A percentile compares a stretch with the other conserved stretches of the same genome.
Evolutionary conservation across 1,140 invertebrate species (phyloP).

Genomic region (Papilio xuthus): DNA sequence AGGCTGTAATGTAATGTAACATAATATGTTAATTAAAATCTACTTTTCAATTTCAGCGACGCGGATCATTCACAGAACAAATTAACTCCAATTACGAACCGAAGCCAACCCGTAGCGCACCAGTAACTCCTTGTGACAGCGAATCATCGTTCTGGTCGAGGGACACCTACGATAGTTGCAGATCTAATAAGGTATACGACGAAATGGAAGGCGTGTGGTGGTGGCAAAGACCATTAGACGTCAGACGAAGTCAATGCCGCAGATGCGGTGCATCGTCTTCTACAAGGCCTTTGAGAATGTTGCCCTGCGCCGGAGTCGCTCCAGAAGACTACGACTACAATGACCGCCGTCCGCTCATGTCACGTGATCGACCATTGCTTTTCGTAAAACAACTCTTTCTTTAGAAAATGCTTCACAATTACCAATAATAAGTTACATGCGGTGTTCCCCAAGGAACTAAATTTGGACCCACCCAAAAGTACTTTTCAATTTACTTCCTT

Average conservation of each 20-base stretch:
- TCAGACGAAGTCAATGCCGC: slow-evolving; percentile 58
- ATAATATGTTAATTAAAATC: neutral
- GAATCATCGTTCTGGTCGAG: slow-evolving; percentile 64
- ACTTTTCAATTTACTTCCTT: too few relatives aligned
- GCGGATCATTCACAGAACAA: slow-evolving; percentile 68
- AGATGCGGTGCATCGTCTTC: slow-evolving; percentile 65
- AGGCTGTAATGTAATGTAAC: neutral
- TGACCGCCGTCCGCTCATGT: slow-evolving; percentile 53
- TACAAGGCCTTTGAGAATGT: slow-evolving; percentile 65
- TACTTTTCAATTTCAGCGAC: slow-evolving; percentile 58
- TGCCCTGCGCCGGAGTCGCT: slow-evolving; percentile 55
- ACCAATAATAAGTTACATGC: neutral
- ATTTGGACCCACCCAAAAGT: neutral
- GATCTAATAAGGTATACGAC: slow-evolving; percentile 58
- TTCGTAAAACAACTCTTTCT: slow-evolving; percentile 69
- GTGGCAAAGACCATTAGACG: slow-evolving; percentile 67
- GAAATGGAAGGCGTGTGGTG: slow-evolving; percentile 67
- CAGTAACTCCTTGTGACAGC: slow-evolving; percentile 73
- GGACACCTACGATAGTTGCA: slow-evolving; percentile 46
- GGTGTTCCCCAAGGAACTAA: neutral
- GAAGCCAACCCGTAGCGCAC: slow-evolving; percentile 64
- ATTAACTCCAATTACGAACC: slow-evolving; percentile 55
- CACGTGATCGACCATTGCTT: slow-evolving; percentile 67
- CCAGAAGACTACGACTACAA: slow-evolving; percentile 53
- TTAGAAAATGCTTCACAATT: neutral